Base-by-base conservation (phyloP, 1,140 invertebrate genomes). In the Anoplolepis gracilipes region DNA sequence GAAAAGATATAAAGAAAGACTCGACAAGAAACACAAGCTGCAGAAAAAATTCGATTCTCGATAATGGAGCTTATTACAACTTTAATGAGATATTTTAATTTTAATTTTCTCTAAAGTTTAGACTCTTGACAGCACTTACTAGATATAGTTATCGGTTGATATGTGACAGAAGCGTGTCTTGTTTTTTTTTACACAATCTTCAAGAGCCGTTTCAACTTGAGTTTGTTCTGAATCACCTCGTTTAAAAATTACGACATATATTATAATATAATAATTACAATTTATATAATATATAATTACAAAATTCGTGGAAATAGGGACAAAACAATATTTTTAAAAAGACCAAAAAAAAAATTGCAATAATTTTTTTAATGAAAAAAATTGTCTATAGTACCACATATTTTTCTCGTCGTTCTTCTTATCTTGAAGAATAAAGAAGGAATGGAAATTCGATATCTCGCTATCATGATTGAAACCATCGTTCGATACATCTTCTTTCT, bases 141-240 rank as follows among this genome's bases (percentile, higher is more conserved):
- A 13, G 25, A 62, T 5, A n/a, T 5, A 16, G 1, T 13, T 22
- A 36, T 16, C 30, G 22, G 11, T 55, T 76, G 16, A 61, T 5
- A 61, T 22, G 39, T 76, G 55, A 5, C 55, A 76, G 55, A 76
- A 76, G 36, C 33, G 36, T 62, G 19, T 62, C 36, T 61, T 61
- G 22, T 0, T 61, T 61, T 25, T 75, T 61, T 1, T 62, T 2
- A 13, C 36, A 19, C 25, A 13, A 2, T n/a, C 10, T 75, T 1
- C 22, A 49, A 49, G 7, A 1, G n/a, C 1, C 1, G 3, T 73
- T 36, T 73, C 16, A 13, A 75, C n/a, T 75, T 16, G 59, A 53
- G 46, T 28, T 53, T 7, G 3, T 42, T 42, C n/a, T 1, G 7
- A 70, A 28, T 13, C 1, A 2, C 7, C 11, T 55, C n/a, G 11